Percentiles rank a stretch among this genome's conserved stretches.
These are phyloP conservation scores for Todus mexicanus DNA, from an alignment of 2,797 vertebrate species.

Conservation along the genomic window DNA sequence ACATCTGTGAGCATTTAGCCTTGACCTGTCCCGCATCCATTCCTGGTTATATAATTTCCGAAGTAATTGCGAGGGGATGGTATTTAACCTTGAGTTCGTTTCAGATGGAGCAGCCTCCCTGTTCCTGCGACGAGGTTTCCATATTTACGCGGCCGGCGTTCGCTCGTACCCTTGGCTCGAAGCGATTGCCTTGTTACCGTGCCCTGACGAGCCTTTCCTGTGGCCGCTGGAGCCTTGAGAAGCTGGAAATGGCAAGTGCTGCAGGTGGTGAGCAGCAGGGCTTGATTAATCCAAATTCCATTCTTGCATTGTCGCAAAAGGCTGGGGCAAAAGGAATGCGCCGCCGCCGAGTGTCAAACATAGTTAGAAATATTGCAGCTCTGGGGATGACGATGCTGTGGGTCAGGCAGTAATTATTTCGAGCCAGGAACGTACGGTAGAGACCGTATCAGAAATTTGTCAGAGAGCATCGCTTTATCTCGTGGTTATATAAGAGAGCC, in stretches of 20 bases:
- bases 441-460: neutral
- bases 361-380: neutral
- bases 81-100: constrained; percentile 32
- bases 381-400: neutral
- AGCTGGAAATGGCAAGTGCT: constrained; percentile 33
- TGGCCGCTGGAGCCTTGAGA: constrained; percentile 5
- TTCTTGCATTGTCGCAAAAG: neutral
- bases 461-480: neutral
- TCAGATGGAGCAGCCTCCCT: neutral
- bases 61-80: neutral
- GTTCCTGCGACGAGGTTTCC: neutral
- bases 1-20: neutral
- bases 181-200: neutral
- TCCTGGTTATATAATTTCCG: neutral
- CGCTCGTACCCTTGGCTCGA: neutral
- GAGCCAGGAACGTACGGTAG: neutral
- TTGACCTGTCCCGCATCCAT: neutral
- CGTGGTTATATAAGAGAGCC: constrained; percentile 10
- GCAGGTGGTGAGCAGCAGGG: constrained; percentile 25
- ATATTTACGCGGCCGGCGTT: neutral
- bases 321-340: neutral
- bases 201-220: constrained; percentile 11
- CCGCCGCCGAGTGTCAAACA: neutral
- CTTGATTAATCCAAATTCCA: constrained; percentile 50
- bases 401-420: neutral